phyloP scores from a whole-genome alignment of 2,888 invertebrate species.

The Temnothorax ravouxi region DNA sequence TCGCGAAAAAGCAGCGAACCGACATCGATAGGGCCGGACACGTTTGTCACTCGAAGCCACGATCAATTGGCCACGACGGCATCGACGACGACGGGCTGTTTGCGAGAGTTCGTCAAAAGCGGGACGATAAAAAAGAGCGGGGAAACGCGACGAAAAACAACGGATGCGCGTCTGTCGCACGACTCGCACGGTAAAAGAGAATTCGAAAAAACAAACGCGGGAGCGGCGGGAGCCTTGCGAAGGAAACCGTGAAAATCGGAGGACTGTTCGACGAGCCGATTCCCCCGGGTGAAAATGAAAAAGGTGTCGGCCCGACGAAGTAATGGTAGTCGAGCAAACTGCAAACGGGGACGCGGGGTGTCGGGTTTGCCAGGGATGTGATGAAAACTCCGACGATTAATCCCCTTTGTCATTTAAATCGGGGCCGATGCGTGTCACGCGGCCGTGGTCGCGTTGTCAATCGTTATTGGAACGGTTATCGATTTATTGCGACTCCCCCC shows the following conservation, averaged over 20 bases:
- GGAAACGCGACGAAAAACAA: conserved; percentile 16
- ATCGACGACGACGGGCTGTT: conserved; percentile 39
- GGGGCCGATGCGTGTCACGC: conserved; percentile 75
- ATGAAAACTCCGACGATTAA: conserved; percentile 73
- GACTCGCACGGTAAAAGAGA: conserved; percentile 10
- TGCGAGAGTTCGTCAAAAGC: conserved; percentile 56
- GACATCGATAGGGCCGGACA: conserved; percentile 49
- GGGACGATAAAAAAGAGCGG: conserved; percentile 32
- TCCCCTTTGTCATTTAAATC: conserved; percentile 79
- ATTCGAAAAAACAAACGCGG: conserved; percentile 13
- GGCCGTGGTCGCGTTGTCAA: conserved; percentile 78
- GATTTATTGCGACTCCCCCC: conserved; percentile 74
- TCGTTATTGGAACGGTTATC: conserved; percentile 81
- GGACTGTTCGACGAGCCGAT: conserved; percentile 2
- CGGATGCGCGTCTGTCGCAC: neutral
- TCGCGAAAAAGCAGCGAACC: conserved; percentile 40
- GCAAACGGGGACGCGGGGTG: neutral
- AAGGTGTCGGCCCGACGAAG: conserved; percentile 30
- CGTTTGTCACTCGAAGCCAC: conserved; percentile 51
- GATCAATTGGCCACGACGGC: conserved; percentile 54
- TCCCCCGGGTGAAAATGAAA: conserved; percentile 35
- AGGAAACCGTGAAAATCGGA: conserved; percentile 17
- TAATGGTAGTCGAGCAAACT: conserved; percentile 32
- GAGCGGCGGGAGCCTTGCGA: neutral
- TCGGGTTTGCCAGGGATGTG: conserved; percentile 1